Percentiles rank a stretch among this genome's conserved stretches.
Evolutionary conservation across 1,140 invertebrate genomes (phyloP).

Genomic region (Dinoponera quadriceps): DNA sequence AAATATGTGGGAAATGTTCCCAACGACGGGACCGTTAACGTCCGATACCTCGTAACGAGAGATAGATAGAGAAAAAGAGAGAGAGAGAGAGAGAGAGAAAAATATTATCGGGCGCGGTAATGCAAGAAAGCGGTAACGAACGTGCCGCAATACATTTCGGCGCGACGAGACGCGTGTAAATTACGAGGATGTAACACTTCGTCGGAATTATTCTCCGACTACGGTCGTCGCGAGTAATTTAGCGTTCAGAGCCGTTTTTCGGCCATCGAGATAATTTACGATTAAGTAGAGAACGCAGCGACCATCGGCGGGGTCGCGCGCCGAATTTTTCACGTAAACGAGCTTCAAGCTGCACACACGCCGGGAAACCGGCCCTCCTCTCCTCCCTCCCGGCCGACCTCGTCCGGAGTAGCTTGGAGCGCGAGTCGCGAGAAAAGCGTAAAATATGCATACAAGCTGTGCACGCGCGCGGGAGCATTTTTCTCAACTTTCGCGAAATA

Average conservation of each 20-base stretch:
- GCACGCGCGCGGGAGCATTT: slow-evolving; percentile 55
- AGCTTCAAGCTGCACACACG: slow-evolving; percentile 28
- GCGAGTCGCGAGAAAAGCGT: slow-evolving; percentile 47
- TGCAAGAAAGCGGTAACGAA: too few species aligned
- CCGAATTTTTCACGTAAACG: slow-evolving; percentile 53
- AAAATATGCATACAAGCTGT: slow-evolving; percentile 53
- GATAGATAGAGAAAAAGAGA: too few species aligned
- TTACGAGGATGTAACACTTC: not conserved
- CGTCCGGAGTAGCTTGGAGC: not conserved
- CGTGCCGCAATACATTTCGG: not conserved
- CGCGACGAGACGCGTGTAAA: not conserved
- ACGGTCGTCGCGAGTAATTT: not conserved
- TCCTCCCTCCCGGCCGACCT: not conserved
- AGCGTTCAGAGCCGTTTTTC: not conserved
- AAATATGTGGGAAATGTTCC: too few species aligned
- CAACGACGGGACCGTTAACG: too few species aligned
- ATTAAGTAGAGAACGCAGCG: slow-evolving; percentile 47
- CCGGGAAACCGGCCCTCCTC: not conserved
- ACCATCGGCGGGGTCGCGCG: slow-evolving; percentile 35
- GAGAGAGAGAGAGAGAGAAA: too few species aligned
- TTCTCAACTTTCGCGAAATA: slow-evolving; percentile 59
- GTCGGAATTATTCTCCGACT: not conserved
- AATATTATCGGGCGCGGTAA: too few species aligned
- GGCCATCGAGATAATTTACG: slow-evolving; percentile 34
- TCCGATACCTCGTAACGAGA: too few species aligned